Percentiles rank a stretch among this genome's conserved stretches.
phyloP scores from a whole-genome alignment of 2,113 vertebrate genomes.

The Pomatorhinus ruficollis region DNA sequence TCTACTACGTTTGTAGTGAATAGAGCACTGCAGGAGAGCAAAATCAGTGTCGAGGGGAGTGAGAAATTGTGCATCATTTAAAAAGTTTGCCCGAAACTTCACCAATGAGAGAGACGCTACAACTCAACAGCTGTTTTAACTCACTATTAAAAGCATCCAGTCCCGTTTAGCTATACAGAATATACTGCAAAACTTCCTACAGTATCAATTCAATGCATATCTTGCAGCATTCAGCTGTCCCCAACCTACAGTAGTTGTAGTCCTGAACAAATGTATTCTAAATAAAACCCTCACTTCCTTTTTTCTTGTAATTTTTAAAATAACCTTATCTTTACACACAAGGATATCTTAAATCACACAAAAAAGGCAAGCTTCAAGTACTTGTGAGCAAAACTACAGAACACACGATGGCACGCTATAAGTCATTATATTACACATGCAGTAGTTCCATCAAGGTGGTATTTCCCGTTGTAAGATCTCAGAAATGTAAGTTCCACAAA shows the following conservation, averaged over 20 bases:
- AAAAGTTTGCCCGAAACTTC: not conserved
- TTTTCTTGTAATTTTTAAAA: not conserved
- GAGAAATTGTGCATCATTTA: not conserved
- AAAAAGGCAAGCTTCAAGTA: not conserved
- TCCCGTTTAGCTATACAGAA: not conserved
- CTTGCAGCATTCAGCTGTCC: not conserved
- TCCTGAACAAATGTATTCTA: not conserved
- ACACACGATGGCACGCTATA: rapidly evolving
- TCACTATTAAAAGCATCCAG: not conserved
- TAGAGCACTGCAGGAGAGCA: not conserved
- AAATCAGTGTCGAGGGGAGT: not conserved
- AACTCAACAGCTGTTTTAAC: not conserved
- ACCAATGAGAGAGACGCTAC: not conserved
- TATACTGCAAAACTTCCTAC: not conserved
- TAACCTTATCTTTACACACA: not conserved
- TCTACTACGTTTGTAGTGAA: not conserved
- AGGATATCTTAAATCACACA: not conserved
- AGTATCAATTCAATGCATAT: not conserved
- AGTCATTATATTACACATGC: not conserved
- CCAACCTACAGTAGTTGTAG: not conserved
- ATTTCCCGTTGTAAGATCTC: not conserved
- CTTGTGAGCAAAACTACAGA: not conserved
- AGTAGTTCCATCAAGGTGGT: not conserved
- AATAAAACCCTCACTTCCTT: not conserved
- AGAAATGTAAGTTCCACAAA: not conserved